Conservation (phyloP, 2,888 invertebrate genomes). For the Macrophya alboannulata region DNA sequence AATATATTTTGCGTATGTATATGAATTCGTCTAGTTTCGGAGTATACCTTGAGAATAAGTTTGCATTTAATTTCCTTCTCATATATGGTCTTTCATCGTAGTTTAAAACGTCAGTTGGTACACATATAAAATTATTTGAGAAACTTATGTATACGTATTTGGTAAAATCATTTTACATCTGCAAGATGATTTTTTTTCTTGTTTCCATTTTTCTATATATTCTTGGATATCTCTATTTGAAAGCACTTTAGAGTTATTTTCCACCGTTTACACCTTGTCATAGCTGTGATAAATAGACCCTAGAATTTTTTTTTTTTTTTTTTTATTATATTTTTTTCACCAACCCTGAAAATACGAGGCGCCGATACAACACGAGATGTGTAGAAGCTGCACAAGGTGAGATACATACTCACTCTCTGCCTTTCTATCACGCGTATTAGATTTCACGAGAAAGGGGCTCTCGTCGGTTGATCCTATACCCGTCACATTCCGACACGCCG, state of each 20-base stretch:
- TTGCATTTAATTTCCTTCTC: background rate
- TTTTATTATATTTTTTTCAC: background rate
- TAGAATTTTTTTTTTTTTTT: background rate
- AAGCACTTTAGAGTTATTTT: background rate
- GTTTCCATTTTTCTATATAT: background rate
- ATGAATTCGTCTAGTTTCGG: background rate
- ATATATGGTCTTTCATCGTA: background rate
- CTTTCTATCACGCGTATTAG: constrained; percentile 31
- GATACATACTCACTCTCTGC: background rate
- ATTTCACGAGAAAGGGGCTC: constrained; percentile 39
- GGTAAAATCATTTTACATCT: background rate
- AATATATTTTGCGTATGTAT: background rate
- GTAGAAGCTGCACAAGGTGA: background rate
- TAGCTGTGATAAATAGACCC: background rate
- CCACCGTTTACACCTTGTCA: constrained; percentile 11
- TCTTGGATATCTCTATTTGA: background rate
- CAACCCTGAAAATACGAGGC: background rate
- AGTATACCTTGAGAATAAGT: background rate
- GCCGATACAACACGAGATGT: background rate
- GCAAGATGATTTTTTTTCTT: background rate
- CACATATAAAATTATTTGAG: background rate
- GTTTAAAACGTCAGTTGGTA: background rate
- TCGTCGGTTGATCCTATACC: constrained; percentile 2
- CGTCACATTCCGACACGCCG: constrained; percentile 49
- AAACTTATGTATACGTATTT: background rate